A percentile compares a stretch with the other conserved stretches of the same genome.
Evolutionary conservation across 2,888 invertebrate species (phyloP).

Genomic region (Neelides folsomi): DNA sequence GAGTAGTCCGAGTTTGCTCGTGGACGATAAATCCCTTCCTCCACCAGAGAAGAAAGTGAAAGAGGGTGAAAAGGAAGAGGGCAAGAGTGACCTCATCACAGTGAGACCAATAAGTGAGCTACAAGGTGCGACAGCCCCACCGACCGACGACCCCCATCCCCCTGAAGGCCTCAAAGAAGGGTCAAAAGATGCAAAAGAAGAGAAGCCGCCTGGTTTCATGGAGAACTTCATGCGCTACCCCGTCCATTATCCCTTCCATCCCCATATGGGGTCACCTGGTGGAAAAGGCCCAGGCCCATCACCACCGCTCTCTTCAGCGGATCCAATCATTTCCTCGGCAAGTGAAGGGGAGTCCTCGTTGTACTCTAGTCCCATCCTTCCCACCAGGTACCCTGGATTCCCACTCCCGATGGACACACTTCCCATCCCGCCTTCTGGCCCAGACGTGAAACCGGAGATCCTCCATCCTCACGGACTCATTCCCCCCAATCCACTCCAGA

Average conservation of each 20-base stretch:
- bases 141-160: neutral
- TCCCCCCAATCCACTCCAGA: conserved; percentile 55
- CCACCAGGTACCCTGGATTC: too few relatives aligned
- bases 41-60: conserved; percentile 22
- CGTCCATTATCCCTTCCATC: conserved; percentile 11
- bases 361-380: conserved; percentile 28
- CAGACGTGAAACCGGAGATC: conserved; percentile 23
- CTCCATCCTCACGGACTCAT: conserved; percentile 35
- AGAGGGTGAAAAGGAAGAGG: conserved; percentile 14
- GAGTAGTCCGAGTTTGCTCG: neutral
- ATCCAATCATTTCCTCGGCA: conserved; percentile 26
- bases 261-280: conserved; percentile 6
- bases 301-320: conserved; percentile 13
- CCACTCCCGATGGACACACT: neutral
- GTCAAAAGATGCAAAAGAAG: neutral
- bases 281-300: conserved; percentile 11
- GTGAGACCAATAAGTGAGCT: conserved; percentile 9
- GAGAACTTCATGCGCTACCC: conserved; percentile 5
- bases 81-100: conserved; percentile 3
- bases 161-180: neutral
- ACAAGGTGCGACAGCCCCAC: conserved; percentile 3
- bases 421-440: conserved; percentile 2
- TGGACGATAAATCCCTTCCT: neutral
- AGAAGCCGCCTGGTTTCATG: neutral
- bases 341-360: conserved; percentile 14